Evolutionary conservation across 1,140 invertebrate genomes (phyloP).

Genomic region (Chionoecetes opilio): DNA sequence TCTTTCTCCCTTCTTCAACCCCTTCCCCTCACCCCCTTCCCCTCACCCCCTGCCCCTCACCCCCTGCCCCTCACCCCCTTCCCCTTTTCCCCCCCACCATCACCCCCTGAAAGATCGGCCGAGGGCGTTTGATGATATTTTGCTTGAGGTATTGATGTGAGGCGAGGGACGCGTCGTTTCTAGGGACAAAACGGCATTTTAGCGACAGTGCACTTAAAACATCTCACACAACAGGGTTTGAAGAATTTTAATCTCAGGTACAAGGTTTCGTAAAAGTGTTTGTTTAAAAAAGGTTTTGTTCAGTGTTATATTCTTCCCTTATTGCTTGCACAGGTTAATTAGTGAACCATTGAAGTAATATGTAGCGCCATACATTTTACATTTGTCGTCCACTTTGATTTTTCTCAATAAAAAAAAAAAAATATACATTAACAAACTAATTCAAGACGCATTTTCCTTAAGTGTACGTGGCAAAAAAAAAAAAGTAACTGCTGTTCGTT

Average conservation of each 20-base stretch:
- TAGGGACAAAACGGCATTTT: background rate
- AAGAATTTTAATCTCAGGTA: slow-evolving; percentile 17
- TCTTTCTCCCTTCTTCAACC: background rate
- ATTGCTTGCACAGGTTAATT: background rate
- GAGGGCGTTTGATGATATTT: background rate
- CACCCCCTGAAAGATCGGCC: background rate
- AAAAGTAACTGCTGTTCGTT: background rate
- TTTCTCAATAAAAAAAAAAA: background rate
- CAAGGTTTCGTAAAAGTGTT: background rate
- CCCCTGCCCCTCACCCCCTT: background rate
- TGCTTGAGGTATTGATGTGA: background rate
- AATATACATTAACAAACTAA: background rate
- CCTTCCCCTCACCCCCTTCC: background rate
- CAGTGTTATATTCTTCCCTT: background rate
- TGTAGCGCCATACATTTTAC: background rate
- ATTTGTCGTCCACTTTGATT: background rate
- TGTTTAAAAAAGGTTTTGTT: slow-evolving; percentile 16
- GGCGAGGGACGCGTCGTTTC: background rate
- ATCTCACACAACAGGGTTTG: background rate
- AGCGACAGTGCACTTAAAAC: background rate
- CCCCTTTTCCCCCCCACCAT: background rate
- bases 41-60: background rate
- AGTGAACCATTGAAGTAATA: background rate
- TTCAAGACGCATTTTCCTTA: background rate
- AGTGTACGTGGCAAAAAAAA: background rate